Base-by-base conservation (phyloP, 2,888 invertebrate species). In the Eulithis prunata region DNA sequence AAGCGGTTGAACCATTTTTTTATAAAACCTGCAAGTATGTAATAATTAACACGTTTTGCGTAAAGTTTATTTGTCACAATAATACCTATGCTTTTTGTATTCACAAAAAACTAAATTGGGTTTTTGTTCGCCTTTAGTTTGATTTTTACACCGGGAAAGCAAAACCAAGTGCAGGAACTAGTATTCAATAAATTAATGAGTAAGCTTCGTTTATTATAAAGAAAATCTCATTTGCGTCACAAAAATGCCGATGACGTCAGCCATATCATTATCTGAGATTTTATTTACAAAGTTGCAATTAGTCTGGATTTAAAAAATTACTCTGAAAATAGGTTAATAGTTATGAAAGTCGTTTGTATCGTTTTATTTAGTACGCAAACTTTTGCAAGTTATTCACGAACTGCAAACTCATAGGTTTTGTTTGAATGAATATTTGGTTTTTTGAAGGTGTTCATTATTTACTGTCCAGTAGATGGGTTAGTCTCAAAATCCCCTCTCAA, bases 161-260 rank as follows among this genome's bases (percentile, higher is more conserved):
- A 49, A 13, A 52, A 12, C 51, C 43, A 14, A 21, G 6, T 36
- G 45, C 57, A 8, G 3, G 11, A 52, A 2, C 10, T 12, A 21
- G 32, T 41, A 75, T 74, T 78, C 75, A 59, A 78, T 77, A 82
- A 80, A 81, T 80, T 79, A 82, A 80, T 81, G 76, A 78, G 70
- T 74, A 74, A 79, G 77, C 61, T 72, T 71, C 68, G 64, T 73
- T 73, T 71, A 74, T 74, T 32, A 65, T 52, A 68, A 21, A 70
- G 67, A 68, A 74, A 70, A 60, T 65, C 52, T 52, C 59, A 70
- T 64, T 69, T 77, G 75, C 80, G 82, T 81, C 80, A 80, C 61
- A 65, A 70, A 75, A 75, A 77, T 76, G 71, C 66, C 72, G 71
- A 59, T 69, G 72, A 73, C 73, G 73, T 73, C 69, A 65, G 14